These are phyloP conservation scores for Cotesia glomerata DNA, from an alignment of 1,140 invertebrate genomes.

Conservation along the genomic window DNA sequence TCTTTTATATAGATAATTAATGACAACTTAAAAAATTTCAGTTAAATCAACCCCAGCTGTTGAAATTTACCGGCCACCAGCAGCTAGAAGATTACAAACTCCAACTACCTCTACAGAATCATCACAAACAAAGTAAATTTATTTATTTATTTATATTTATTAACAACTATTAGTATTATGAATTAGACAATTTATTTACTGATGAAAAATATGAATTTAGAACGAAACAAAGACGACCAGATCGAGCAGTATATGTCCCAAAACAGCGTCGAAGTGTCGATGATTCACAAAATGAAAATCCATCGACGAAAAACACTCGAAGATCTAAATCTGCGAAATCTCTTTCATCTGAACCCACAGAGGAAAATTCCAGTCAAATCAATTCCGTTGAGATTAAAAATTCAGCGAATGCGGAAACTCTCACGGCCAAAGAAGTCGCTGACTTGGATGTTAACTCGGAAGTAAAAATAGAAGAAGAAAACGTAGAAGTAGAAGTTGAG, in stretches of 20 bases:
- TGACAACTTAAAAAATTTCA: conserved; percentile 29
- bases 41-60: conserved; percentile 50
- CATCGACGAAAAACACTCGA: not conserved
- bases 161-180: too few relatives aligned
- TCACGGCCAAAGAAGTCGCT: not conserved
- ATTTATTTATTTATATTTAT: too few relatives aligned
- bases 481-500: not conserved
- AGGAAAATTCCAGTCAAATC: not conserved
- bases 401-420: not conserved
- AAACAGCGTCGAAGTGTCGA: conserved; percentile 69
- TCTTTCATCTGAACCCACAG: too few relatives aligned
- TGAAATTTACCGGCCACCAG: conserved; percentile 60
- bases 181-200: too few relatives aligned
- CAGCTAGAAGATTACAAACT: conserved; percentile 45
- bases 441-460: not conserved
- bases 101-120: not conserved
- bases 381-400: not conserved
- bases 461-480: not conserved
- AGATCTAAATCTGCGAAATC: not conserved
- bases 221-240: conserved; percentile 69
- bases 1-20: not conserved
- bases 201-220: conserved; percentile 15
- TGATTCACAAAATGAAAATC: conserved; percentile 32
- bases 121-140: conserved; percentile 1
- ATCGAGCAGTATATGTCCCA: conserved; percentile 80